Evolutionary conservation across 2,113 vertebrate genomes (phyloP).

Genomic region (Passerina amoena): DNA sequence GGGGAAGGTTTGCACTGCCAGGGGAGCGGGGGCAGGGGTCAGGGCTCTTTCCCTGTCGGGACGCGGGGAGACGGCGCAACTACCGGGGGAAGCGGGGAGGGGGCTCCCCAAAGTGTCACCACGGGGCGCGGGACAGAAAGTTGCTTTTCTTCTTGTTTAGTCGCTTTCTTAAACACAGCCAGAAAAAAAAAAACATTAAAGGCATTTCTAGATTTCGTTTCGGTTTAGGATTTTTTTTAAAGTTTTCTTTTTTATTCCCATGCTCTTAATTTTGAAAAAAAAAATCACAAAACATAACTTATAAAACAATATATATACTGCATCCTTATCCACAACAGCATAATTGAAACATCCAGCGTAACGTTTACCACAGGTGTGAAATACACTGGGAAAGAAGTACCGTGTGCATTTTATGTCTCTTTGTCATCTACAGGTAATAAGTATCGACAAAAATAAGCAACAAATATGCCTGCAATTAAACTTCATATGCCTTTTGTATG

Average conservation of each 20-base stretch:
- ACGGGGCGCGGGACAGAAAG: not conserved
- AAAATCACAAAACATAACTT: slow-evolving; percentile 74
- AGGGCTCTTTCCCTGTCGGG: not conserved
- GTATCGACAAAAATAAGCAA: slow-evolving; percentile 70
- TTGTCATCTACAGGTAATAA: slow-evolving; percentile 72
- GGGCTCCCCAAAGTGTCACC: not conserved
- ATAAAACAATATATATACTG: slow-evolving; percentile 77
- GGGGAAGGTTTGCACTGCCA: not conserved
- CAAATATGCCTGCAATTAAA: slow-evolving; percentile 69
- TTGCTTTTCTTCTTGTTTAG: not conserved
- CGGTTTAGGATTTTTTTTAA: not conserved
- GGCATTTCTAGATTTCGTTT: slow-evolving; percentile 58
- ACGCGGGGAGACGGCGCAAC: not conserved
- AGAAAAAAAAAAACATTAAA: slow-evolving; percentile 68
- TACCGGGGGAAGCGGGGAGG: not conserved
- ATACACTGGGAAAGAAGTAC: slow-evolving; percentile 73
- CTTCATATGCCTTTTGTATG: slow-evolving; percentile 67
- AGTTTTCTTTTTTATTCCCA: slow-evolving; percentile 62
- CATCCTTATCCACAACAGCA: slow-evolving; percentile 74
- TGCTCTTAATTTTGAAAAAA: slow-evolving; percentile 67
- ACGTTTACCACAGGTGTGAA: slow-evolving; percentile 74
- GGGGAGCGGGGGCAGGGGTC: not conserved
- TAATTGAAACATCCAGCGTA: slow-evolving; percentile 72
- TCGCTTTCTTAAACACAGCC: not conserved
- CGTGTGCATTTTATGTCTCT: slow-evolving; percentile 68